A percentile compares a stretch with the other conserved stretches of the same genome.
These are phyloP conservation scores for Druceiella hillmani DNA, from an alignment of 2,888 invertebrate species.

Conservation along the genomic window DNA sequence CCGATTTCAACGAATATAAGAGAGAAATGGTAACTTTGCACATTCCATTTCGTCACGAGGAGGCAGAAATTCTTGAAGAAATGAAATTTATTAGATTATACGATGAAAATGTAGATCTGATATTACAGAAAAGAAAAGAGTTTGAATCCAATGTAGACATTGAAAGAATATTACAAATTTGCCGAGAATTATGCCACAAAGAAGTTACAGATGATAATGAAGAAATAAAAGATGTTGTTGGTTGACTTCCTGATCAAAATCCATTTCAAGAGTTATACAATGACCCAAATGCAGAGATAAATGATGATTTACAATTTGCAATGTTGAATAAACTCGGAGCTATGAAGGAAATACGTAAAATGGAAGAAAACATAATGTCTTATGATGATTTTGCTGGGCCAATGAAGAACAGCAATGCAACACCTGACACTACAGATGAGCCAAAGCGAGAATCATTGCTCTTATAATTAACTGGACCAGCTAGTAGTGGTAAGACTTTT, in stretches of 20 bases:
- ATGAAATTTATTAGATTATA: constrained; percentile 29
- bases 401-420: constrained; percentile 14
- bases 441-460: constrained; percentile 14
- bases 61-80: constrained; percentile 30
- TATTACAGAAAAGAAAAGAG: constrained; percentile 27
- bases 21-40: constrained; percentile 32
- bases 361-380: too few relatives aligned
- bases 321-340: too few relatives aligned
- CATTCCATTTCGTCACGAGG: constrained; percentile 32
- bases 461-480: constrained; percentile 26
- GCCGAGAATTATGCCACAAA: constrained; percentile 18
- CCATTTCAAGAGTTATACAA: too few relatives aligned
- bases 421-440: constrained; percentile 7
- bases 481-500: constrained; percentile 29
- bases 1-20: constrained; percentile 28
- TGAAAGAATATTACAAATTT: constrained; percentile 26
- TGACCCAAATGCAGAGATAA: too few relatives aligned
- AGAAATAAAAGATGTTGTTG: too few relatives aligned
- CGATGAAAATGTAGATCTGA: constrained; percentile 27
- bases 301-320: too few relatives aligned
- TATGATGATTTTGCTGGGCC: too few relatives aligned
- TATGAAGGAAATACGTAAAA: too few relatives aligned
- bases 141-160: constrained; percentile 30
- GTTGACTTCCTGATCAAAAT: too few relatives aligned
- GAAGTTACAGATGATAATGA: too few relatives aligned